Conservation (phyloP, 2,797 vertebrate genomes). For the Acrocephalus scirpaceus region DNA sequence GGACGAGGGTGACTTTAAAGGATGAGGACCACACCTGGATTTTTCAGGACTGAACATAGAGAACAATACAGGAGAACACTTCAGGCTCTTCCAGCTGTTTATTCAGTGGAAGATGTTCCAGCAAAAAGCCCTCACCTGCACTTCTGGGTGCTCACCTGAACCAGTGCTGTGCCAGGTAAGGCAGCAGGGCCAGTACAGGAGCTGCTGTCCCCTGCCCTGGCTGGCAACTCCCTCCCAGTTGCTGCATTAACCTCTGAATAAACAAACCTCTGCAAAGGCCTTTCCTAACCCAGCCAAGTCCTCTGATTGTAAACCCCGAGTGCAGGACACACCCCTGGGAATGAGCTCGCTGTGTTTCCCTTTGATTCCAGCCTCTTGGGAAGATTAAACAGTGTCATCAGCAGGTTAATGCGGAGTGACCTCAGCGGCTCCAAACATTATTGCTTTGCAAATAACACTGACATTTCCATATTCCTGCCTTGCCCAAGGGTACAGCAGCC, state of each 20-base stretch:
- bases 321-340: slow-evolving; percentile 51
- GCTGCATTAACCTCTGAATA: slow-evolving; percentile 44
- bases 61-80: background rate
- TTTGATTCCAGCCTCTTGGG: slow-evolving; percentile 63
- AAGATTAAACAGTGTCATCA: slow-evolving; percentile 71
- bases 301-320: slow-evolving; percentile 27
- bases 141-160: background rate
- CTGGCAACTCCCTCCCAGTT: slow-evolving; percentile 13
- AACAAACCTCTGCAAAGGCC: slow-evolving; percentile 27
- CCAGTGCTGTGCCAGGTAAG: background rate
- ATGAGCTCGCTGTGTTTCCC: slow-evolving; percentile 2
- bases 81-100: background rate
- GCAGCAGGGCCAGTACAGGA: background rate
- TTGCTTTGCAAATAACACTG: slow-evolving; percentile 59
- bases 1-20: rapidly evolving
- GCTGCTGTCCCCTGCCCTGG: background rate
- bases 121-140: background rate
- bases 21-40: background rate
- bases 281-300: slow-evolving; percentile 10
- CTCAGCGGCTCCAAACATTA: slow-evolving; percentile 47
- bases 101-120: background rate
- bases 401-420: slow-evolving; percentile 66
- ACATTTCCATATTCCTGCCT: slow-evolving; percentile 53
- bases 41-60: background rate
- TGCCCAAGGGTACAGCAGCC: slow-evolving; percentile 32